Evolutionary conservation across 2,797 vertebrate species (phyloP), one percentile per base, ranked within the genome.

Genomic region (Enteromius unitaeniatus): DNA sequence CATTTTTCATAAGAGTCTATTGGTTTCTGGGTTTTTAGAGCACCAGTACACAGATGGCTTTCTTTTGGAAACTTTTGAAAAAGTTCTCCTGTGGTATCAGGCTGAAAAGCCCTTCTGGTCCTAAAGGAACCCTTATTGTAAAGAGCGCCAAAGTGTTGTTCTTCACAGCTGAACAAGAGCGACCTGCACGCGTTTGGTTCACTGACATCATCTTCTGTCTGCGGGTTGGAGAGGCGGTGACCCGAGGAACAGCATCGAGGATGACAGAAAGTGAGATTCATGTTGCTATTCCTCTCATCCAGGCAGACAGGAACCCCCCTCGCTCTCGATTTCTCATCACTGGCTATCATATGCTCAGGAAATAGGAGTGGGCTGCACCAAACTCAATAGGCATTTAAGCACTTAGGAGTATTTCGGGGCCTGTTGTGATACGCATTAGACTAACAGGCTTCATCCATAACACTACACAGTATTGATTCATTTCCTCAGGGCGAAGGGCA

Each of bases 381-480:
- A 81, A 86, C 84, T 84, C 87, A 82, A 88, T 88, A 86, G 85
- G 78, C 74, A 78, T 88, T 84, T 78, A 86, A 86, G 87, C 87
- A 88, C 87, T 86, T 84, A 88, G 82, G 81, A 84, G 84, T 86
- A 88, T 88, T 86, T 86, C 55, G 70, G 83, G 82, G 83, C 80
- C 85, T 85, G 87, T 88, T 79, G 47, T 88, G 88, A 80, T 89
- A 82, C 85, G 53, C 83, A 87, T 88, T 89, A 87, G 84, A 79
- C 89, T 88, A 45, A 88, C 85, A 81, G 89, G 76, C 11, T 76
- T 87, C 90, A 91, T 92, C 91, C 87, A 90, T 87, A 90, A 91
- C 84, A 81, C 81, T 85, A 78, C 72, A 88, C 78, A 79, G 51
- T 92, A 94, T 92, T 89, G 93, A 93, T 93, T 91, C 62, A 87